These are phyloP conservation scores for Hystrix cristata DNA, from an alignment of 2,113 vertebrate species.

Conservation along the genomic window DNA sequence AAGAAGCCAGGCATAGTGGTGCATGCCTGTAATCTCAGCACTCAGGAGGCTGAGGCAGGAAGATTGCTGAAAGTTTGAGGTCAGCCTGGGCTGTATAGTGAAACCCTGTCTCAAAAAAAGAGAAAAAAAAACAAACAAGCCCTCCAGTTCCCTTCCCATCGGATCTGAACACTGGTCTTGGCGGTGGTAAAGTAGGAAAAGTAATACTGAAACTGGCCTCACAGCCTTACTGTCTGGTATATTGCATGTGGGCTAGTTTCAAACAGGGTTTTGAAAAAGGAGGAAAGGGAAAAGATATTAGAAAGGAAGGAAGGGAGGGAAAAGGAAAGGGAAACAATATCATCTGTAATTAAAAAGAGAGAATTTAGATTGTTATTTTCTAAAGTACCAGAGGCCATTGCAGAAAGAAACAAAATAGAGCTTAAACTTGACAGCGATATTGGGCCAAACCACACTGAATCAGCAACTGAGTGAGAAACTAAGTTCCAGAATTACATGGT, in stretches of 20 bases:
- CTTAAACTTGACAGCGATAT: not conserved
- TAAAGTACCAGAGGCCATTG: not conserved
- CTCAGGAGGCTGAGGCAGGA: too few species aligned
- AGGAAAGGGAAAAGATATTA: not conserved
- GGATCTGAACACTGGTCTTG: too few species aligned
- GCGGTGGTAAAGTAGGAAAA: too few species aligned
- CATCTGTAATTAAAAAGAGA: not conserved
- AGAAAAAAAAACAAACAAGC: too few species aligned
- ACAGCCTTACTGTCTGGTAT: too few species aligned
- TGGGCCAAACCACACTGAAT: not conserved
- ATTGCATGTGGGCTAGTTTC: too few species aligned
- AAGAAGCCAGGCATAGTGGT: not conserved
- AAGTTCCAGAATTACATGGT: conserved; percentile 17
- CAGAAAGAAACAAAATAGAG: conserved; percentile 26
- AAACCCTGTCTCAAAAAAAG: not conserved
- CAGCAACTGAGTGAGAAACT: not conserved
- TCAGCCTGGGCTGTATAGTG: too few species aligned
- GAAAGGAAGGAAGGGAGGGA: not conserved
- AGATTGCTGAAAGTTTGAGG: too few species aligned
- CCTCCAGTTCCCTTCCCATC: too few species aligned
- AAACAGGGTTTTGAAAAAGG: too few species aligned
- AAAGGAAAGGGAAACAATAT: not conserved
- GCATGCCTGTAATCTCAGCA: too few species aligned
- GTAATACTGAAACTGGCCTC: too few species aligned
- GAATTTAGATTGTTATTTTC: not conserved